Conservation (phyloP, 2,888 invertebrate genomes). For the Nomada flava region DNA sequence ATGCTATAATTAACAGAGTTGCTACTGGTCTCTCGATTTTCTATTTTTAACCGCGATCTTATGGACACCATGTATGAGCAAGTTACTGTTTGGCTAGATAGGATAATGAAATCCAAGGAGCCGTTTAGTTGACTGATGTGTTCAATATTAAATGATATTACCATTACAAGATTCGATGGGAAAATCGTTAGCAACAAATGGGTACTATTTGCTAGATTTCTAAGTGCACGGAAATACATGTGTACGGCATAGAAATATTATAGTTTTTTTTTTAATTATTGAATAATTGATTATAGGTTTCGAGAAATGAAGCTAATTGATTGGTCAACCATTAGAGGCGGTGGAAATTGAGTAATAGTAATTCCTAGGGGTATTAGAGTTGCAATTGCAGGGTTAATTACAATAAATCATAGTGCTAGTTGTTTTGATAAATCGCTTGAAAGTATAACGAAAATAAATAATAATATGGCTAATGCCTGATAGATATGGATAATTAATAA, state of each 20-base stretch:
- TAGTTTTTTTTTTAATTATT: background rate
- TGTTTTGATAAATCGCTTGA: background rate
- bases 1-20: conserved; percentile 68
- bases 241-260: background rate
- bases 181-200: conserved; percentile 13
- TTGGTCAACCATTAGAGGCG: background rate
- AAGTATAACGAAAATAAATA: background rate
- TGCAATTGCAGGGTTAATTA: too few relatives aligned
- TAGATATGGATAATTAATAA: too few relatives aligned
- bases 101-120: conserved; percentile 23
- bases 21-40: conserved; percentile 63
- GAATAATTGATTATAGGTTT: conserved; percentile 11
- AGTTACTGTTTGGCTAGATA: background rate
- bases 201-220: background rate
- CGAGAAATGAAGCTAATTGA: background rate
- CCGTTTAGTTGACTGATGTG: background rate
- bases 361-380: background rate
- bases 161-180: background rate
- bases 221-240: background rate
- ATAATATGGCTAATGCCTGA: too few relatives aligned
- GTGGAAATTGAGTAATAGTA: conserved; percentile 13
- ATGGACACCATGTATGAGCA: background rate
- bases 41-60: conserved; percentile 10
- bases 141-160: background rate
- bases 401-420: background rate